phyloP scores from a whole-genome alignment of 2,113 vertebrate species.

The Saiga tatarica region DNA sequence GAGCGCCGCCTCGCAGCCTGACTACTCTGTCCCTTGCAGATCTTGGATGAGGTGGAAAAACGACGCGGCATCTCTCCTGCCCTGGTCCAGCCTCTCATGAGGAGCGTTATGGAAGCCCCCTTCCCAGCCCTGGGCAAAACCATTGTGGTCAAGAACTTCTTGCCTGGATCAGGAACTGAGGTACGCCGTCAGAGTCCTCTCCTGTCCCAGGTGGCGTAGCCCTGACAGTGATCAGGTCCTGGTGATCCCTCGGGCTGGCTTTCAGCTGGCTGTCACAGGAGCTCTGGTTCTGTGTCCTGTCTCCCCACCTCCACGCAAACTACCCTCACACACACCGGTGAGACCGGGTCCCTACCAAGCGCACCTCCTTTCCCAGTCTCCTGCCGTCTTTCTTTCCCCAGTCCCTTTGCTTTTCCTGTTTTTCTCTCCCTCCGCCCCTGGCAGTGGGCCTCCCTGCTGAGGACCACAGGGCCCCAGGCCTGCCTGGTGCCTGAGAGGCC shows the following conservation, averaged over 20 bases:
- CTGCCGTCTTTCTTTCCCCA: background rate
- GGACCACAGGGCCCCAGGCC: background rate
- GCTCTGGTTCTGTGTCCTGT: background rate
- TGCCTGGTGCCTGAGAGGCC: background rate
- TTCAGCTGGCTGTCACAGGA: background rate
- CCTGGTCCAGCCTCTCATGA: constrained; percentile 98
- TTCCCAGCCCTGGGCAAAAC: constrained; percentile 95
- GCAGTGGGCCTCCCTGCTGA: background rate
- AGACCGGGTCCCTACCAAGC: background rate
- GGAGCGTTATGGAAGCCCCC: constrained; percentile 97
- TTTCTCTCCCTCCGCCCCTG: background rate
- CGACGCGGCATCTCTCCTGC: constrained; percentile 96
- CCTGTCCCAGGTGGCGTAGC: background rate
- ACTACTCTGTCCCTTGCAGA: constrained; percentile 80
- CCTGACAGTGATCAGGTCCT: background rate
- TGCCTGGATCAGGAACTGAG: constrained; percentile 97
- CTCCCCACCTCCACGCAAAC: background rate
- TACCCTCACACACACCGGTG: background rate
- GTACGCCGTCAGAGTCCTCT: constrained; percentile 73
- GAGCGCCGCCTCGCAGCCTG: background rate
- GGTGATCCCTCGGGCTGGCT: background rate
- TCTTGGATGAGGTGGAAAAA: constrained; percentile 98
- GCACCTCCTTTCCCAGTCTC: background rate
- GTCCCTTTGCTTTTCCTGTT: background rate
- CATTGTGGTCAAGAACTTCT: constrained; percentile 95